Evolutionary conservation across 2,797 vertebrate genomes (phyloP), one percentile per base, ranked within the genome.

Genomic region (Typhlichthys eigenmanni): DNA sequence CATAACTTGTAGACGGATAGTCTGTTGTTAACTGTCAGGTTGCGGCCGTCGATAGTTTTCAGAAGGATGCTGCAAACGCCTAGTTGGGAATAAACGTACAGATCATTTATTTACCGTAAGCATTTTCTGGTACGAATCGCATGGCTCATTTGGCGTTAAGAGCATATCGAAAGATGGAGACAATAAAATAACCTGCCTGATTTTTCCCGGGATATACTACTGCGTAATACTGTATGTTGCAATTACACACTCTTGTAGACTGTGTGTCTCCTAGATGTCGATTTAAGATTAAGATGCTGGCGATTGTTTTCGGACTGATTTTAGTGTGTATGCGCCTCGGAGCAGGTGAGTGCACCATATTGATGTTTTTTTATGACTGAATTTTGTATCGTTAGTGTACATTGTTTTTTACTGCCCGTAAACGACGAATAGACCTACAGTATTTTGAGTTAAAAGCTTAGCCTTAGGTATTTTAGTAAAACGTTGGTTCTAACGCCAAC

Each of bases 321-420:
- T 47, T 81, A 56, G 55, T 67, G 16, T 62, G 85, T 58, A 63
- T 81, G 64, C 71, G 71, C 45, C 64, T 76, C 57, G 81, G 82
- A 65, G 84, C 86, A 91, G 91, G 92, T 92, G 80, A 91, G 89
- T 46, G n/a, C 58, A 12, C 3, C 52, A 32, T 63, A 32, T 10
- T 62, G 62, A 24, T 58, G 60, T 19, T 54, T 34, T 62, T 43
- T 47, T 14, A 1, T 24, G 16, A 4, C 32, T 12, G 32, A 19
- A 29, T n/a, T 32, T 29, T 55, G 29, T 16, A 51, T 11, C 10
- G 19, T 32, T 56, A 34, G n/a, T 56, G 13, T 46, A 7, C 14
- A 13, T 47, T 7, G 12, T 17, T 19, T 47, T 19, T 6, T 57
- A 16, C 14, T 45, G 34, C n/a, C 12, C 10, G 9, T 1, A 17